phyloP scores from a whole-genome alignment of 2,888 invertebrate genomes.

The Mythimna loreyi region DNA sequence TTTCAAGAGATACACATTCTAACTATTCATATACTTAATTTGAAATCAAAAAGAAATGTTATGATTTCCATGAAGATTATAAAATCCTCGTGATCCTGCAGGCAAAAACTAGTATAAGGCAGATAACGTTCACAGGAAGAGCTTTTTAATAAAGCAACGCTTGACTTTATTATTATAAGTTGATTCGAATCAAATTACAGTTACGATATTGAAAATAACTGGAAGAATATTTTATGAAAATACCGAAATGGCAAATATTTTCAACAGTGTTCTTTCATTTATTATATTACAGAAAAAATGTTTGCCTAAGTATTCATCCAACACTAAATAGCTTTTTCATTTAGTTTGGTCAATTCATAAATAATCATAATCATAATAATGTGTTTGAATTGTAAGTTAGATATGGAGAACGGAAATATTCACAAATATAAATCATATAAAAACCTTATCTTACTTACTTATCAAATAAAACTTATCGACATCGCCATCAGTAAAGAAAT shows the following conservation, averaged over 20 bases:
- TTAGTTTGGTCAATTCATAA: not conserved
- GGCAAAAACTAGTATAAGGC: not conserved
- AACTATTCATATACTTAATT: not conserved
- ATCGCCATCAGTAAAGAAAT: constrained; percentile 34
- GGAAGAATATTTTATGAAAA: constrained; percentile 9
- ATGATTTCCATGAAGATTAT: not conserved
- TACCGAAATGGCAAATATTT: not conserved
- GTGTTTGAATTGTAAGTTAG: not conserved
- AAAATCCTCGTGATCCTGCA: no score
- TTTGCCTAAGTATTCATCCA: not conserved
- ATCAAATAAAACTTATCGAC: constrained; percentile 48
- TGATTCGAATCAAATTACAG: constrained; percentile 1
- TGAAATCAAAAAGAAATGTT: fast-evolving
- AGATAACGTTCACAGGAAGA: not conserved
- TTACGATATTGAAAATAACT: constrained; percentile 14
- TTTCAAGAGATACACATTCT: not conserved
- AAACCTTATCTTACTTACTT: constrained; percentile 21
- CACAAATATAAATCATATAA: not conserved
- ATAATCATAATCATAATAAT: not conserved
- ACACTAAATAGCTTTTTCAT: not conserved
- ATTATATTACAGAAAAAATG: not conserved
- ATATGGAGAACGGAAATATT: not conserved
- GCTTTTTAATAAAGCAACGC: constrained; percentile 7
- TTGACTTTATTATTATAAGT: not conserved
- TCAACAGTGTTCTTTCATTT: not conserved